Evolutionary conservation across 2,888 invertebrate species (phyloP), one percentile per base, ranked within the genome.

Genomic region (Diarsia dahlii): DNA sequence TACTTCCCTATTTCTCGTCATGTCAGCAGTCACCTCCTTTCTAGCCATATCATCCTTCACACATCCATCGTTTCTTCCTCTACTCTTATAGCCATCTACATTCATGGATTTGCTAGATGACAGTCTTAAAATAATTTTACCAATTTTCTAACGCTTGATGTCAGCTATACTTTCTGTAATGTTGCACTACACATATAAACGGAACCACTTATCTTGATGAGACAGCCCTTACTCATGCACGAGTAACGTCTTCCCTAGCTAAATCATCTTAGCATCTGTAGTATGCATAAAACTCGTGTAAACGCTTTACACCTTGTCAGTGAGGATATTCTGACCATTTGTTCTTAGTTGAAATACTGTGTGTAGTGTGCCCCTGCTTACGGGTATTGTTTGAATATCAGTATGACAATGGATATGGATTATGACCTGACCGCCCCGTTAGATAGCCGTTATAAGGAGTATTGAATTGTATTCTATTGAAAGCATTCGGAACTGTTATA

Each of bases 351-450:
- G n/a, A 15, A n/a, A 45, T 63, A 45, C 63, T 63, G 63, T 15
- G n/a, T 63, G 1, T 23, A 23, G 15, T 63, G n/a, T 45, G 39
- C 80, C 67, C 54, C 75, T 82, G 69, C 77, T 65, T 81, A 71
- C 23, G 52, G 50, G 72, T 71, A 87, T 87, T 87, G 88, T 87
- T 86, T 74, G 82, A 78, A 84, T 80, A 81, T 80, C 71, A 58
- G 52, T 81, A 77, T 84, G 82, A 84, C 86, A 83, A 85, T 86
- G 74, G 81, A 76, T 77, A 68, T 74, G 71, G 74, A 77, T 86
- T 77, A 82, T 80, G 75, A 86, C 72, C 76, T 71, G 66, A 56
- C 67, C 66, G 75, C 67, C 48, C 86, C 78, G 76, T 79, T 74
- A 71, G 73, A 71, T 81, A 70, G 67, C 74, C 39, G 74, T 81